A percentile compares a stretch with the other conserved stretches of the same genome.
phyloP scores from a whole-genome alignment of 2,888 invertebrate genomes.

The Yponomeuta sedellus region DNA sequence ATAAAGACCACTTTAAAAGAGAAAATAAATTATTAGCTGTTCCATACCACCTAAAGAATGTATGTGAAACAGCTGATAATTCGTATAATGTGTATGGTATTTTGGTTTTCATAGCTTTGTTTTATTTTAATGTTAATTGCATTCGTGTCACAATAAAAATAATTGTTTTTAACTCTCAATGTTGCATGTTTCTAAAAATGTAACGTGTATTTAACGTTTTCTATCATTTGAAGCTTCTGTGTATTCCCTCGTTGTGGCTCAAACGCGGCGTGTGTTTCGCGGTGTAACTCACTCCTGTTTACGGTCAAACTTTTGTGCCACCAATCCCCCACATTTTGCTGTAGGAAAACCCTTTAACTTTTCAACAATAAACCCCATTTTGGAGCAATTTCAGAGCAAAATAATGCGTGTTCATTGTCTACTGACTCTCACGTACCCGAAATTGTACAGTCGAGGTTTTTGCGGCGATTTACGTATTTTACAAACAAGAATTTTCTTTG shows the following conservation, averaged over 20 bases:
- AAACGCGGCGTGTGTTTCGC: conserved; percentile 4
- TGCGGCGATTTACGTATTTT: neutral
- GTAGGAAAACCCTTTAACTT: neutral
- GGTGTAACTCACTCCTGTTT: conserved; percentile 11
- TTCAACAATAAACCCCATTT: neutral
- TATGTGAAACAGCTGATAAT: too few relatives aligned
- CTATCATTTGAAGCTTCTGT: neutral
- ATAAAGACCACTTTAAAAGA: too few relatives aligned
- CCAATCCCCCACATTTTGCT: conserved; percentile 2
- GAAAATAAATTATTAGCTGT: too few relatives aligned
- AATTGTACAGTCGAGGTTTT: conserved; percentile 7
- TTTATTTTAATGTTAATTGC: too few relatives aligned
- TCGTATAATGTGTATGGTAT: too few relatives aligned
- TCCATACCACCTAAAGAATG: too few relatives aligned
- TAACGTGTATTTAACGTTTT: neutral
- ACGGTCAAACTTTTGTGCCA: conserved; percentile 10
- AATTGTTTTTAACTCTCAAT: too few relatives aligned
- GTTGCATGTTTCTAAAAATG: too few relatives aligned
- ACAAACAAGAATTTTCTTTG: neutral
- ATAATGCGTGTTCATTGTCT: neutral
- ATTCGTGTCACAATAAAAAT: too few relatives aligned
- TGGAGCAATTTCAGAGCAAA: neutral
- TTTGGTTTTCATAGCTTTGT: too few relatives aligned
- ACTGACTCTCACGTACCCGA: neutral
- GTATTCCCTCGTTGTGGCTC: neutral